Base-by-base conservation (phyloP, 2,888 invertebrate genomes). In the Pyrrhosoma nymphula region DNA sequence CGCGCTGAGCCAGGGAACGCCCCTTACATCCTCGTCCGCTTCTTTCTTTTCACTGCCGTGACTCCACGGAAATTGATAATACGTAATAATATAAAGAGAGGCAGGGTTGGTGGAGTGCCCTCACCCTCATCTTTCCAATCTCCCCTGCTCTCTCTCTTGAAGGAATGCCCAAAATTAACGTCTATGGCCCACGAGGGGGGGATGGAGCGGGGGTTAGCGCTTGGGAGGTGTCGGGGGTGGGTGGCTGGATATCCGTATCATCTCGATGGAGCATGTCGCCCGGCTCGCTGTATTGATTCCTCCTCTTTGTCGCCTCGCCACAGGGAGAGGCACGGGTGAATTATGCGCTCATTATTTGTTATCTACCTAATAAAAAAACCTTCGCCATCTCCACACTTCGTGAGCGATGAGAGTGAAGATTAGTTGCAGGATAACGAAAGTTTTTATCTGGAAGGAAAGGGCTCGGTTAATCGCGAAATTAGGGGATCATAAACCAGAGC, bases 21-120 rank as follows among this genome's bases (percentile, higher is more conserved):
- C 69, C 69, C 26, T 8, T 69, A 20, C 26, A 26, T 23, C 69
- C 26, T 69, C 69, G 60, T 69, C 69, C 12, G 8, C 47, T 47
- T 47, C 10, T 69, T 69, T n/a, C 69, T 69, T 10, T n/a, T 69
- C 69, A 23, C 69, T 23, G 69, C 26, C 23, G 69, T 69, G 69
- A 69, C 69, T 69, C 69, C 69, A 69, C 69, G n/a, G 69, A 69
- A 69, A 69, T 47, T 69, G n/a, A 69, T 69, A 26, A 69, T 69
- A 69, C 20, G n/a, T 47, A 8, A 47, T 4, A 47, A 47, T 47
- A 69, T 26, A 69, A 69, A 26, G 69, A 20, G 69, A 26, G 69
- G n/a, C 47, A 26, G 69, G 69, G n/a, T 69, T 12, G n/a, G 26
- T n/a, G 69, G 69, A 69, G 10, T n/a, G 23, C 26, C 23, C 10